A percentile compares a stretch with the other conserved stretches of the same genome.
phyloP scores from a whole-genome alignment of 2,113 vertebrate species.

The Panthera leo region DNA sequence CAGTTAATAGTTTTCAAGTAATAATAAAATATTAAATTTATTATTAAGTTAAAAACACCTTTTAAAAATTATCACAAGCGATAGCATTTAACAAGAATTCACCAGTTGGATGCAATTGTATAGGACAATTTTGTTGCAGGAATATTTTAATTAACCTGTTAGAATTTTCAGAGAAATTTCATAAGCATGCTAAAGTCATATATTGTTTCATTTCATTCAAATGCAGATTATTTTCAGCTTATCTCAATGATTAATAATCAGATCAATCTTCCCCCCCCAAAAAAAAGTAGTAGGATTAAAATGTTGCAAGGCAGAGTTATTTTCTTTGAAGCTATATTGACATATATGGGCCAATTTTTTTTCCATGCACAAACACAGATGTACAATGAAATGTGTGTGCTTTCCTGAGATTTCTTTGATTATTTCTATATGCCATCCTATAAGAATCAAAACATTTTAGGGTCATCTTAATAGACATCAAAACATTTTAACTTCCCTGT shows the following conservation, averaged over 20 bases:
- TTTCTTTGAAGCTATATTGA: slow-evolving; percentile 63
- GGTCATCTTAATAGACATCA: slow-evolving; percentile 34
- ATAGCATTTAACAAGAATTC: slow-evolving; percentile 18
- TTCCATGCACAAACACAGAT: slow-evolving; percentile 80
- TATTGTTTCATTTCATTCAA: slow-evolving; percentile 50
- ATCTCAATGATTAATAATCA: neutral
- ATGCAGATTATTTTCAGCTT: slow-evolving; percentile 26
- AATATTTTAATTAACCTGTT: slow-evolving; percentile 49
- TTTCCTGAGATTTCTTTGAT: slow-evolving; percentile 73
- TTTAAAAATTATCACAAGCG: neutral
- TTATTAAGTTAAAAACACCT: neutral
- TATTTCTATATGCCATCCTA: slow-evolving; percentile 23
- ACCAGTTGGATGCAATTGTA: slow-evolving; percentile 18
- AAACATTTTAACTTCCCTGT: slow-evolving; percentile 36
- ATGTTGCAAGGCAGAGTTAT: slow-evolving; percentile 34
- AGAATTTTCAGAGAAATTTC: slow-evolving; percentile 38
- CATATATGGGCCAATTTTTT: slow-evolving; percentile 59
- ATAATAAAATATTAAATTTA: slow-evolving; percentile 19
- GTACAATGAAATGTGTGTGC: slow-evolving; percentile 82
- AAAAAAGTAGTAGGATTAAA: slow-evolving; percentile 51
- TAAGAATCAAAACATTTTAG: slow-evolving; percentile 32
- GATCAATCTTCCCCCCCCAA: slow-evolving; percentile 37
- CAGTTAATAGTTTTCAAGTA: slow-evolving; percentile 17
- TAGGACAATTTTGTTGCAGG: slow-evolving; percentile 25
- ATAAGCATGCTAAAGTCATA: slow-evolving; percentile 38